phyloP scores from a whole-genome alignment of 2,888 invertebrate genomes.

The Erebia aethiops region DNA sequence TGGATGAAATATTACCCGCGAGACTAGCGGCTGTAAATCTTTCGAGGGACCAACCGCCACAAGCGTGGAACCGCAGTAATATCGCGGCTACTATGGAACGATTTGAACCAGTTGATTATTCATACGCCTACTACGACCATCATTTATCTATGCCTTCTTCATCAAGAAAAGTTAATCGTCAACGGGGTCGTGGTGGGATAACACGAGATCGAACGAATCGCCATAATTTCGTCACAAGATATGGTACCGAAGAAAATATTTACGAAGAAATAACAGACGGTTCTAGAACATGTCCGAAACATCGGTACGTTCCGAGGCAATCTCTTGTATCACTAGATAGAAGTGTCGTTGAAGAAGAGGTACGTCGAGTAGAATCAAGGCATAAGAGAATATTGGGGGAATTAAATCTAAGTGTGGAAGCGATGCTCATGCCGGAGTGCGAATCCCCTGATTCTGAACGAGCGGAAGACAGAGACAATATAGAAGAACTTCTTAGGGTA shows the following conservation, averaged over 20 bases:
- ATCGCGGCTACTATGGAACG: slow-evolving; percentile 86
- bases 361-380: slow-evolving; percentile 90
- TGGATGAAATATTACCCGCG: slow-evolving; percentile 79
- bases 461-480: slow-evolving; percentile 84
- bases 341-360: slow-evolving; percentile 91
- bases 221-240: slow-evolving; percentile 89
- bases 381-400: slow-evolving; percentile 93
- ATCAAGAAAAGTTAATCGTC: slow-evolving; percentile 73
- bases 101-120: slow-evolving; percentile 88
- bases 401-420: slow-evolving; percentile 93
- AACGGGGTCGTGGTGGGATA: slow-evolving; percentile 71
- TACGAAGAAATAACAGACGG: slow-evolving; percentile 91
- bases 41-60: slow-evolving; percentile 71
- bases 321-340: slow-evolving; percentile 87
- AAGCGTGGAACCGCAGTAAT: slow-evolving; percentile 85
- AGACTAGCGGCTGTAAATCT: slow-evolving; percentile 77
- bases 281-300: slow-evolving; percentile 77
- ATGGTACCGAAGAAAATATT: slow-evolving; percentile 93
- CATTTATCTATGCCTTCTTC: slow-evolving; percentile 86
- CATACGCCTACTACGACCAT: slow-evolving; percentile 92
- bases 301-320: slow-evolving; percentile 77
- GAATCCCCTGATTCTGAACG: slow-evolving; percentile 86
- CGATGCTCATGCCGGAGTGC: slow-evolving; percentile 93
- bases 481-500: slow-evolving; percentile 86
- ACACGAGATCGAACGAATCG: slow-evolving; percentile 75